phyloP scores from a whole-genome alignment of 2,113 vertebrate species.

The Microcebus griseorufus region DNA sequence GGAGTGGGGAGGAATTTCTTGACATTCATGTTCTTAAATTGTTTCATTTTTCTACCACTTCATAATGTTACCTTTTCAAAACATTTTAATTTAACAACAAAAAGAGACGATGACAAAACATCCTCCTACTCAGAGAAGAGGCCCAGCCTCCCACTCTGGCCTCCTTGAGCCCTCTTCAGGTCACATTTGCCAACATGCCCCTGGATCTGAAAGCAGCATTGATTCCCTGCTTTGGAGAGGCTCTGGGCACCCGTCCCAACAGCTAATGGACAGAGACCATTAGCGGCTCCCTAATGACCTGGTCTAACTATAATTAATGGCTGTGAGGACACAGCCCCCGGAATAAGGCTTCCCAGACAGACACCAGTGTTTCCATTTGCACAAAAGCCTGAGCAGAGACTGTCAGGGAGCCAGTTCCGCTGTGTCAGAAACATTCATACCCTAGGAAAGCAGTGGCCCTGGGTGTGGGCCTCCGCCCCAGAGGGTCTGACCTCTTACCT shows the following conservation, averaged over 20 bases:
- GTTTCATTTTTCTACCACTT: not conserved
- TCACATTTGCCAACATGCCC: rapidly evolving
- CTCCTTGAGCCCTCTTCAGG: not conserved
- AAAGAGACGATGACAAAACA: rapidly evolving
- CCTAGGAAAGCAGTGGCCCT: not conserved
- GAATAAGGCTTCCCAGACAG: not conserved
- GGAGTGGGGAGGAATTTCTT: not conserved
- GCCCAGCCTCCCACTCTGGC: too few species aligned
- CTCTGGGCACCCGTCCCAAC: not conserved
- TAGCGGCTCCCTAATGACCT: not conserved
- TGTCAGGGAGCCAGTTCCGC: rapidly evolving
- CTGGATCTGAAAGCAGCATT: rapidly evolving
- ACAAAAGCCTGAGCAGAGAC: not conserved
- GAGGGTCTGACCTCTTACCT: slow-evolving; percentile 85
- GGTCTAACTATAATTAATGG: not conserved
- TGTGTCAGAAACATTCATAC: not conserved
- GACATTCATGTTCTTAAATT: not conserved
- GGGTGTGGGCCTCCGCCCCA: not conserved
- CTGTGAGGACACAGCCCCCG: not conserved
- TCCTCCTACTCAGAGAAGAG: not conserved
- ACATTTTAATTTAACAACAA: not conserved
- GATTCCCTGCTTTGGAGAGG: not conserved
- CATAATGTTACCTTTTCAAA: not conserved
- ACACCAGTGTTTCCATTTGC: not conserved
- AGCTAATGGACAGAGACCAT: not conserved